These are phyloP conservation scores for Microtus pennsylvanicus DNA, from an alignment of 2,113 vertebrate genomes.

Conservation along the genomic window DNA sequence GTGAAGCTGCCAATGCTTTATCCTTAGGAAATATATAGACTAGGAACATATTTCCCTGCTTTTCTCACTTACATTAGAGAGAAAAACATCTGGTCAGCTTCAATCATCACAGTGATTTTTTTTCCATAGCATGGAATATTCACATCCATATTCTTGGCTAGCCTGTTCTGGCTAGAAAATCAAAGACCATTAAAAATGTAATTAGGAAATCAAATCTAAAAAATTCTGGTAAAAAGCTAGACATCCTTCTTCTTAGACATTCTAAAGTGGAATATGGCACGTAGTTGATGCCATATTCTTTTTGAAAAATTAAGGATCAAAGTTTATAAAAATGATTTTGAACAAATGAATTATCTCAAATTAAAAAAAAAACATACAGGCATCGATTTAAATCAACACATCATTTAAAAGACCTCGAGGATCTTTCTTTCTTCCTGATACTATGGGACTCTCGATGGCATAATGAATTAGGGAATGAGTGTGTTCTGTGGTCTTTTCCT, in stretches of 20 bases:
- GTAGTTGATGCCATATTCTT: background rate
- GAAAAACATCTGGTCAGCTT: conserved; percentile 57
- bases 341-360: conserved; percentile 35
- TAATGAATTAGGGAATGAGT: background rate
- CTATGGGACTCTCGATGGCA: background rate
- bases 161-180: conserved; percentile 51
- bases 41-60: conserved; percentile 25
- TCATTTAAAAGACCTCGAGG: background rate
- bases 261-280: background rate
- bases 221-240: conserved; percentile 53
- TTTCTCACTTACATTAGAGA: conserved; percentile 53
- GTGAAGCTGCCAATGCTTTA: conserved; percentile 6
- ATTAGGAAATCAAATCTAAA: conserved; percentile 40
- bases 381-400: conserved; percentile 29
- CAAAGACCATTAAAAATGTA: background rate
- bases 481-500: background rate
- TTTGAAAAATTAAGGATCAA: background rate
- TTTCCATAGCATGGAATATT: conserved; percentile 23
- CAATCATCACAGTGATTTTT: conserved; percentile 59
- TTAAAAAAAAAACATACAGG: background rate
- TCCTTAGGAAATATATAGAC: conserved; percentile 11
- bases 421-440: background rate
- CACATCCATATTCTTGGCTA: conserved; percentile 32
- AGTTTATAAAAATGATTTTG: conserved; percentile 10
- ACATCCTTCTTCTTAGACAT: background rate